Conservation (phyloP, 2,888 invertebrate species). For the Epirrhoe alternata region DNA sequence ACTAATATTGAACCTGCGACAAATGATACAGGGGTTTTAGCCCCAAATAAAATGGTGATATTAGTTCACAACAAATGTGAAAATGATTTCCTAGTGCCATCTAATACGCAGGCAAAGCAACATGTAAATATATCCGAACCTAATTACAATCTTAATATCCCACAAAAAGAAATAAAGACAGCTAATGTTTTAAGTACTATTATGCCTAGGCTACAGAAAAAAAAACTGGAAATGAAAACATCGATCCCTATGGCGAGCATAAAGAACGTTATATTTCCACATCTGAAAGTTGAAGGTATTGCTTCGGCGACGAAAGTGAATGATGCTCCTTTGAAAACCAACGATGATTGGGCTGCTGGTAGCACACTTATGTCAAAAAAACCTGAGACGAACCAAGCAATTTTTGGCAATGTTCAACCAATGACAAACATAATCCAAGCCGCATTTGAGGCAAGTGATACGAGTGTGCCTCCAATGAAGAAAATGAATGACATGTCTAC, state of each 20-base stretch:
- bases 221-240: conserved; percentile 16
- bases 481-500: neutral
- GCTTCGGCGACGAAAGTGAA: neutral
- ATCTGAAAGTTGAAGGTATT: conserved; percentile 5
- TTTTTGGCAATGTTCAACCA: neutral
- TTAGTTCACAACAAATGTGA: conserved; percentile 22
- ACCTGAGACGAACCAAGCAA: neutral
- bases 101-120: conserved; percentile 4
- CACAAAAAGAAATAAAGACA: conserved; percentile 2
- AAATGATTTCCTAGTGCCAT: neutral
- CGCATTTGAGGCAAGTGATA: neutral
- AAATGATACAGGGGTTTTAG: conserved; percentile 5
- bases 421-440: neutral
- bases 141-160: neutral
- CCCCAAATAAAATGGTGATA: conserved; percentile 17
- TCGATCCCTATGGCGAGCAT: conserved; percentile 23
- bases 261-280: conserved; percentile 8
- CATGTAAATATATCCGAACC: neutral
- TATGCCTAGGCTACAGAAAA: neutral
- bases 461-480: neutral
- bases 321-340: neutral
- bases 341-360: neutral
- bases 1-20: conserved; percentile 1
- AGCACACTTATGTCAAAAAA: neutral
- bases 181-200: neutral